phyloP scores from a whole-genome alignment of 2,888 invertebrate genomes.

The Mythimna pallens region DNA sequence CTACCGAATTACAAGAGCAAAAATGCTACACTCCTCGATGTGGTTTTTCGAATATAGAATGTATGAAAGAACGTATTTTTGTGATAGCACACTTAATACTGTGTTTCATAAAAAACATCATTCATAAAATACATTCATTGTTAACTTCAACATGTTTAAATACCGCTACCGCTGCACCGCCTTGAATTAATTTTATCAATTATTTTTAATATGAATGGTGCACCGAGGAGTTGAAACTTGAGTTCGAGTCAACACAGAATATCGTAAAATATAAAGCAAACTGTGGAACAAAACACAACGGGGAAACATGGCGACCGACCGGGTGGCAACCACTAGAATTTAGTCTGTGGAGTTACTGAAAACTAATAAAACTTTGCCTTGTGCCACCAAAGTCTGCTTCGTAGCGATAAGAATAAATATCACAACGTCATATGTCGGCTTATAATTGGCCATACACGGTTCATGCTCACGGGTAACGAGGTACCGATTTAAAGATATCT shows the following conservation, averaged over 20 bases:
- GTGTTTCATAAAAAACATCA: conserved; percentile 11
- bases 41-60: not conserved
- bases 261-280: conserved; percentile 63
- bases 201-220: conserved; percentile 51
- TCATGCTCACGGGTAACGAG: conserved; percentile 25
- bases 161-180: conserved; percentile 10
- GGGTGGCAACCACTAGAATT: conserved; percentile 66
- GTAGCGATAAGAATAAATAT: conserved; percentile 64
- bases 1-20: too few species aligned
- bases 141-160: conserved; percentile 24
- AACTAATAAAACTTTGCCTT: conserved; percentile 78
- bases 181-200: conserved; percentile 42
- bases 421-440: conserved; percentile 33
- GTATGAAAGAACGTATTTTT: not conserved
- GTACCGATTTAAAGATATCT: conserved; percentile 19
- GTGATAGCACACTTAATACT: not conserved
- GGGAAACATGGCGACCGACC: conserved; percentile 54
- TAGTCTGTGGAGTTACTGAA: conserved; percentile 68
- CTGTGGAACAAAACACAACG: conserved; percentile 63
- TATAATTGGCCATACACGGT: conserved; percentile 37
- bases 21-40: too few species aligned
- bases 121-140: conserved; percentile 6
- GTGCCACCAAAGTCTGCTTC: conserved; percentile 59
- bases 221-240: conserved; percentile 46
- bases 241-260: conserved; percentile 37